A percentile compares a stretch with the other conserved stretches of the same genome.
These are phyloP conservation scores for Mastacembelus armatus DNA, from an alignment of 2,797 vertebrate species.

Conservation along the genomic window DNA sequence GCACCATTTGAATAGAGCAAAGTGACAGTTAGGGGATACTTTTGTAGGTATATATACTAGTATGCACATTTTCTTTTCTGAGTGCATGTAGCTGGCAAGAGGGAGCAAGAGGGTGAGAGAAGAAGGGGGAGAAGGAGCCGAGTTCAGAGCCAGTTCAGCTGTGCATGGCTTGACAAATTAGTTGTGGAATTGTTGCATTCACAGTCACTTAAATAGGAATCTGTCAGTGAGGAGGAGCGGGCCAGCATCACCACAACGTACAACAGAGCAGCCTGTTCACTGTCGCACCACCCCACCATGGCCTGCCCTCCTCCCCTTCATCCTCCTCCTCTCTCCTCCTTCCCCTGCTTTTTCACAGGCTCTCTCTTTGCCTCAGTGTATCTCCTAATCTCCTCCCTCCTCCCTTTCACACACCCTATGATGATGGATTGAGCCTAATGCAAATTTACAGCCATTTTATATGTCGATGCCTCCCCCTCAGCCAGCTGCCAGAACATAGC, in stretches of 20 bases:
- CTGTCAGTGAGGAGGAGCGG: constrained; percentile 84
- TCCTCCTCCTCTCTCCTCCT: constrained; percentile 15
- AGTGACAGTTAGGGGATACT: background rate
- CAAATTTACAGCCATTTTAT: constrained; percentile 99
- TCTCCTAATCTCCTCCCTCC: constrained; percentile 19
- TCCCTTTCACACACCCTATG: constrained; percentile 68
- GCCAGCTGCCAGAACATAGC: constrained; percentile 91
- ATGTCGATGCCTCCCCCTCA: constrained; percentile 90
- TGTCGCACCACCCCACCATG: constrained; percentile 84
- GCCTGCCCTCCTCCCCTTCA: constrained; percentile 13
- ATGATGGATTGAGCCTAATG: constrained; percentile 98
- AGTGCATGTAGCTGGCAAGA: constrained; percentile 22
- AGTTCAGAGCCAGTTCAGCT: constrained; percentile 98
- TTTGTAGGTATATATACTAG: constrained; percentile 3
- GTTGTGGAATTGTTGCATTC: constrained; percentile 99
- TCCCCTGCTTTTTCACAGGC: constrained; percentile 55
- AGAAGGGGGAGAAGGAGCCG: constrained; percentile 79
- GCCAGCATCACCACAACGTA: constrained; percentile 88
- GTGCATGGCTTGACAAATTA: constrained; percentile 94
- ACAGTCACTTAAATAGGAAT: constrained; percentile 99
- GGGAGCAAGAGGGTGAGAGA: constrained; percentile 30
- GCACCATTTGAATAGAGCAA: background rate
- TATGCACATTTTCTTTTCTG: constrained; percentile 6
- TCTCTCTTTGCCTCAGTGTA: constrained; percentile 72
- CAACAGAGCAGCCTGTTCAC: constrained; percentile 85